Evolutionary conservation across 2,888 invertebrate genomes (phyloP).

Genomic region (Sericinus montela): DNA sequence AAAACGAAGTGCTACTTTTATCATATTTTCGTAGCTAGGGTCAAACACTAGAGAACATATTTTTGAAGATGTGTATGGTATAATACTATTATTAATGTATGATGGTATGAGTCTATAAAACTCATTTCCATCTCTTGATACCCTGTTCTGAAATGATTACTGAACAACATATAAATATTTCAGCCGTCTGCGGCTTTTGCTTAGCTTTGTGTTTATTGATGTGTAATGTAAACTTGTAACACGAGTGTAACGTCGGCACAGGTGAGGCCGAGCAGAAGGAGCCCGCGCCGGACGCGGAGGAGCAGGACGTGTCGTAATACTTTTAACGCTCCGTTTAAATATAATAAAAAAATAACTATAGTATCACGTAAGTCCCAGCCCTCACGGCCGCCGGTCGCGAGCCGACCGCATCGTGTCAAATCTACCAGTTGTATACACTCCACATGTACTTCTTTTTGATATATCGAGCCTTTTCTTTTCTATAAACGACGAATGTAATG

Average conservation of each 20-base stretch:
- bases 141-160: too few species aligned
- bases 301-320: conserved; percentile 97
- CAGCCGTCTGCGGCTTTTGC: too few species aligned
- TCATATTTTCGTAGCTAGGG: too few species aligned
- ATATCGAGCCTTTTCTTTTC: conserved; percentile 59
- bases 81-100: too few species aligned
- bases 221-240: too few species aligned
- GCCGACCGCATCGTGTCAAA: conserved; percentile 34
- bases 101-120: too few species aligned
- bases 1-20: too few species aligned
- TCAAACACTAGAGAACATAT: too few species aligned
- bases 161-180: too few species aligned
- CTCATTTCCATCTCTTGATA: too few species aligned
- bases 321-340: conserved; percentile 63
- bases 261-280: conserved; percentile 95
- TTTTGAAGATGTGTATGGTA: too few species aligned
- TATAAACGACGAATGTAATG: conserved; percentile 57
- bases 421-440: conserved; percentile 54
- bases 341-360: conserved; percentile 72
- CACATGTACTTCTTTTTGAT: conserved; percentile 64
- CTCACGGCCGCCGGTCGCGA: conserved; percentile 14
- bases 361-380: conserved; percentile 73
- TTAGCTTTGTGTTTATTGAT: too few species aligned
- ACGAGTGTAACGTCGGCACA: conserved; percentile 37
- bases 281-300: conserved; percentile 95